Evolutionary conservation across 2,797 vertebrate genomes (phyloP), one percentile per base, ranked within the genome.

Genomic region (Periparus ater): DNA sequence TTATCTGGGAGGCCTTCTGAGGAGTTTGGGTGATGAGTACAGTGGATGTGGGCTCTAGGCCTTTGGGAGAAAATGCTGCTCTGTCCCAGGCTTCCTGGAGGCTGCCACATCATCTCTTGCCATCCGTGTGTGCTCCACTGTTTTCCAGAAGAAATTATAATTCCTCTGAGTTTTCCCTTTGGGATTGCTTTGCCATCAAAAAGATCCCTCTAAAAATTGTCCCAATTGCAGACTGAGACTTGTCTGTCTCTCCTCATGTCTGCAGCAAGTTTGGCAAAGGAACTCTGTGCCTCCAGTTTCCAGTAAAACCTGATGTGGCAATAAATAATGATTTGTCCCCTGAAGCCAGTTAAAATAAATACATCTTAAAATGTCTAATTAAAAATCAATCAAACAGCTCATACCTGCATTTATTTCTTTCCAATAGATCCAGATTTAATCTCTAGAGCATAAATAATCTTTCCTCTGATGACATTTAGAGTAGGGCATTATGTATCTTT

Each of bases 281-380:
- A 76, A 57, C 40, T 66, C 42, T 21, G 5, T 74, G 51, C 55
- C 70, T 76, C 22, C 17, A 40, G 27, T 53, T 94, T 91, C 70
- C 77, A 67, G 55, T 66, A 71, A 89, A 79, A 85, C 26, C 45
- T 57, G 44, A 54, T 77, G 50, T 36, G 58, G 47, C 60, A 79
- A 85, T 91, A 86, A 91, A 84, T 74, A 74, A 92, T 50, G 23
- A 71, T 88, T 34, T 32, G 17, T 77, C 61, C 57, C 57, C 57
- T 44, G 57, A 77, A 92, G 48, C 25, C 77, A 63, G 62, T 67
- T 84, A 80, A 92, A 93, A 85, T 58, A 91, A 95, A 87, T 89
- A 61, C 14, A 26, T 68, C 34, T 68, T 75, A 45, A 92, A 88
- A 66, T 26, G 16, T 34, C 51, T 88, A 89, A 94, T 92, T 92